These are phyloP conservation scores for Bagarius yarrelli DNA, from an alignment of 2,113 vertebrate genomes.

Conservation along the genomic window DNA sequence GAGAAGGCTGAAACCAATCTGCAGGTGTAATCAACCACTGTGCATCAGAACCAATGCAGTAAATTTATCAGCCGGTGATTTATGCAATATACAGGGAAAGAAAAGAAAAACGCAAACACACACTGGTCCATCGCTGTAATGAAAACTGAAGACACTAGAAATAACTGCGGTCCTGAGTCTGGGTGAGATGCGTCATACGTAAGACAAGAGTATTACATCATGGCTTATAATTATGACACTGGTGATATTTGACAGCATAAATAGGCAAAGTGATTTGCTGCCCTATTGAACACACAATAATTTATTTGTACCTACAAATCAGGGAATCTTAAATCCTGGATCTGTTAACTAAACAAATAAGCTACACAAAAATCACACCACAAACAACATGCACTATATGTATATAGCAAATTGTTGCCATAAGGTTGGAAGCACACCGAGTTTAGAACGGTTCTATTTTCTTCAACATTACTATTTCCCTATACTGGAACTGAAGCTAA, in stretches of 20 bases:
- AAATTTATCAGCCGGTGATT: neutral
- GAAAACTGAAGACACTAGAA: constrained; percentile 19
- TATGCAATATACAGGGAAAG: neutral
- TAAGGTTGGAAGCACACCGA: too few relatives aligned
- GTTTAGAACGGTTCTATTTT: too few relatives aligned
- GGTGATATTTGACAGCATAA: neutral
- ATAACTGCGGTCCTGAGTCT: neutral
- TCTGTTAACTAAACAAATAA: too few relatives aligned
- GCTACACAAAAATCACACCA: too few relatives aligned
- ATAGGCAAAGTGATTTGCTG: constrained; percentile 4
- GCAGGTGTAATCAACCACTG: constrained; percentile 32
- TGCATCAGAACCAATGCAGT: neutral
- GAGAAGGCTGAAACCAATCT: constrained; percentile 14
- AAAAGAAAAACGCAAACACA: neutral
- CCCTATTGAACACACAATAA: constrained; percentile 3
- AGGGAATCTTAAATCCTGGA: too few relatives aligned
- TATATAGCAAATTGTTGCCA: too few relatives aligned
- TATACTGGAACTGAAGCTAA: too few relatives aligned
- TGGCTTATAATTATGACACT: constrained; percentile 15
- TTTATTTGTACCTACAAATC: constrained; percentile 2
- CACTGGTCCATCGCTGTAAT: constrained; percentile 17
- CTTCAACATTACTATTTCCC: too few relatives aligned
- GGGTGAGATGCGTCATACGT: neutral
- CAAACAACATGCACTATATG: too few relatives aligned
- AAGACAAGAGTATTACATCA: neutral